Evolutionary conservation across 1,140 invertebrate genomes (phyloP).

Genomic region (Scaptomyza montana): DNA sequence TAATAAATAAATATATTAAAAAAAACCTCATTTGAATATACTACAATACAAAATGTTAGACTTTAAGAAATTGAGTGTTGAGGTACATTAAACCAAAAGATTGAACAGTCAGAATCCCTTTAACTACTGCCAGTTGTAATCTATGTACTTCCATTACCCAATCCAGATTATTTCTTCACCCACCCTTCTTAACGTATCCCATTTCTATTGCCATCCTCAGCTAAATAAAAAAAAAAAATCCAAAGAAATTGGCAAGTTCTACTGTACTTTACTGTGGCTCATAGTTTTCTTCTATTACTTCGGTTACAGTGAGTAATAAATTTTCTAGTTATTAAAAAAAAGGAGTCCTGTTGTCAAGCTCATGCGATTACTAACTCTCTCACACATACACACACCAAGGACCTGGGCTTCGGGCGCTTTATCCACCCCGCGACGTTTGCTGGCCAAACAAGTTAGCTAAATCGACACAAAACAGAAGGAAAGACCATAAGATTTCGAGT

Average conservation of each 20-base stretch:
- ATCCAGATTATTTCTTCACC: neutral
- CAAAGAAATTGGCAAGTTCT: slow-evolving; percentile 47
- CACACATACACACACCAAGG: slow-evolving; percentile 14
- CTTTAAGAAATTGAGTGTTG: too few relatives aligned
- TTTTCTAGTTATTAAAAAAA: slow-evolving; percentile 13
- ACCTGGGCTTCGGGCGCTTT: slow-evolving; percentile 45
- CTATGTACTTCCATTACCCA: neutral
- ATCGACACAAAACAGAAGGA: slow-evolving; percentile 54
- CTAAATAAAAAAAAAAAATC: neutral
- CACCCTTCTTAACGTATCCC: neutral
- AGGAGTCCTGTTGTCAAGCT: slow-evolving; percentile 44
- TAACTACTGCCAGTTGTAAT: neutral
- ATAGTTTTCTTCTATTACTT: slow-evolving; percentile 5
- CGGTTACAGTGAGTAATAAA: slow-evolving; percentile 41
- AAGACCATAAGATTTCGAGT: slow-evolving; percentile 49
- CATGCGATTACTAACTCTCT: slow-evolving; percentile 18
- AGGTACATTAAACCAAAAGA: too few relatives aligned
- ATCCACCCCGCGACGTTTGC: slow-evolving; percentile 75
- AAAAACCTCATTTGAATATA: too few relatives aligned
- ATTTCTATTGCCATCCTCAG: neutral
- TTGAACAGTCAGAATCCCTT: neutral
- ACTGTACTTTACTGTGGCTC: slow-evolving; percentile 56
- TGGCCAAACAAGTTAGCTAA: slow-evolving; percentile 74
- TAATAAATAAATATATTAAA: too few relatives aligned
- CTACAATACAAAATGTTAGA: too few relatives aligned